Percentiles rank a stretch among this genome's conserved stretches.
These are phyloP conservation scores for Dreissena polymorpha DNA, from an alignment of 1,140 invertebrate genomes.

Conservation along the genomic window DNA sequence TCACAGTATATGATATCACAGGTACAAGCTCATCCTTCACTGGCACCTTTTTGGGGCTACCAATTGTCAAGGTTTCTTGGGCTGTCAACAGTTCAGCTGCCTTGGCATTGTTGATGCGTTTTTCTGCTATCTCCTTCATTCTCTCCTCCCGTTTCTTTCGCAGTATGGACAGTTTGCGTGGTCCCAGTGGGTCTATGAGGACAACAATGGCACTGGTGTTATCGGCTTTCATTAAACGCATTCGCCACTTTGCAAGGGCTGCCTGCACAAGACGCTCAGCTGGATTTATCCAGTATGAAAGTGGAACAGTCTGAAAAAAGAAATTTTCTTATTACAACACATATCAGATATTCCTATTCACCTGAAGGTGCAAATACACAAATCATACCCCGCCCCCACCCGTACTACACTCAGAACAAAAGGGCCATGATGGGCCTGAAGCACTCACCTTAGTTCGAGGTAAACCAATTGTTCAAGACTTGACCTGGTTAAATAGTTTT, in stretches of 20 bases:
- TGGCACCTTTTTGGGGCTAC: background rate
- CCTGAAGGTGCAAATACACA: too few relatives aligned
- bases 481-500: too few relatives aligned
- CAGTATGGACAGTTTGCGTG: constrained; percentile 71
- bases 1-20: too few relatives aligned
- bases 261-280: constrained; percentile 93
- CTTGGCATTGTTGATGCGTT: constrained; percentile 9
- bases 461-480: too few relatives aligned
- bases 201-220: constrained; percentile 97
- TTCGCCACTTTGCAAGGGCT: constrained; percentile 85
- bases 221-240: constrained; percentile 93
- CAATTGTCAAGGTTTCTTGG: constrained; percentile 31
- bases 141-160: constrained; percentile 69
- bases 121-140: constrained; percentile 41
- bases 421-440: too few relatives aligned
- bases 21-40: too few relatives aligned
- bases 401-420: too few relatives aligned
- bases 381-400: too few relatives aligned
- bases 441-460: too few relatives aligned
- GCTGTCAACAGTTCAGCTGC: constrained; percentile 19
- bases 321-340: background rate
- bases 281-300: constrained; percentile 85
- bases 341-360: too few relatives aligned
- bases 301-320: constrained; percentile 67
- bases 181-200: constrained; percentile 93